Evolutionary conservation across 2,888 invertebrate species (phyloP), one percentile per base, ranked within the genome.

Genomic region (Oconnorella tubifera): DNA sequence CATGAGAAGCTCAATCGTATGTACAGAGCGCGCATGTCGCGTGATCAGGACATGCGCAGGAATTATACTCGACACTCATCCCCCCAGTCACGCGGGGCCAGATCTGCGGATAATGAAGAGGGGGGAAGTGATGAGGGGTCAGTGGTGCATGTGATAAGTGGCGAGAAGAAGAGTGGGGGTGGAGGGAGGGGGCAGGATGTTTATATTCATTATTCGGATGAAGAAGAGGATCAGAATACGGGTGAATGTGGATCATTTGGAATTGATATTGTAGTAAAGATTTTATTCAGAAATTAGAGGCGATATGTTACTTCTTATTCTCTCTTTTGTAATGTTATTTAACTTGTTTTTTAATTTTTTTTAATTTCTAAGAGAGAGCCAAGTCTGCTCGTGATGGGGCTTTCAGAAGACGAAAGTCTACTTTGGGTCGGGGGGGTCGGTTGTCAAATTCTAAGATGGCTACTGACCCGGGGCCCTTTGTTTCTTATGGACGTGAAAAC

Each of bases 1-100:
- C 59, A 58, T n/a, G 59, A 58, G 3, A 58, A 58, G 48, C 59
- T 58, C n/a, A 58, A 58, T 33, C 33, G 59, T 14, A 25, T 58
- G 40, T 58, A 58, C 10, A 19, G 40, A 1, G 33, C 33, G 23
- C 59, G 59, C 3, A 23, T 58, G 59, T 28, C 6, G 32, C 28
- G 27, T 33, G 33, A 28, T 33, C 23, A 58, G 10, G 40, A 33
- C 25, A 4, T 10, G 6, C 28, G 28, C 27, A 23, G 6, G 27
- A 4, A 1, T 33, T 28, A 27, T 23, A 6, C 40, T 19, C 40
- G 40, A 6, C 6, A 6, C 19, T 6, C 40, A 6, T 40, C 40
- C 6, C 40, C 40, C 40, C 40, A 6, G 10, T n/a, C n/a, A n/a
- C n/a, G n/a, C n/a, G n/a, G n/a, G n/a, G 19, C 6, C 40, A 6